Evolutionary conservation across 2,113 vertebrate genomes (phyloP).

Genomic region (Pungitius pungitius): DNA sequence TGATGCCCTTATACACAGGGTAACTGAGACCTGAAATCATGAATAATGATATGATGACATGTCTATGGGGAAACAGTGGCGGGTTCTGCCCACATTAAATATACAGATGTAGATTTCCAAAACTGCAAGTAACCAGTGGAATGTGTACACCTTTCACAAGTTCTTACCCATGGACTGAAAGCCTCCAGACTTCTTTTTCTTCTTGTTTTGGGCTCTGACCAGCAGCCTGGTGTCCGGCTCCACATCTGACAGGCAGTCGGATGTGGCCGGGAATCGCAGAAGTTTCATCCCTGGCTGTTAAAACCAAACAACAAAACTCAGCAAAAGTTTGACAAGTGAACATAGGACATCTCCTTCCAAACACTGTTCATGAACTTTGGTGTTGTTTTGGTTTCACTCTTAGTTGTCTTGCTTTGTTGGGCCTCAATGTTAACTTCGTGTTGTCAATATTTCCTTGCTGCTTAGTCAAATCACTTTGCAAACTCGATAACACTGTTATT

Average conservation of each 20-base stretch:
- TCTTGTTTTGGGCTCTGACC: conserved; percentile 94
- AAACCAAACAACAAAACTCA: background rate
- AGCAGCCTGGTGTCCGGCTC: conserved; percentile 90
- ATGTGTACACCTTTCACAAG: background rate
- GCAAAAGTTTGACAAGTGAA: too few relatives aligned
- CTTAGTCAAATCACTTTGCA: too few relatives aligned
- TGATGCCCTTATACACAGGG: conserved; percentile 92
- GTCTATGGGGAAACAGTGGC: background rate
- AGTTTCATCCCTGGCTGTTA: conserved; percentile 71
- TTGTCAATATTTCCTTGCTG: too few relatives aligned
- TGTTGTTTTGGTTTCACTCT: too few relatives aligned
- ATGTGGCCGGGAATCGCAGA: conserved; percentile 78
- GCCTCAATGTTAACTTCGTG: too few relatives aligned
- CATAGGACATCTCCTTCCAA: background rate
- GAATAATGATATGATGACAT: background rate
- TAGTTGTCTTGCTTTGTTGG: too few relatives aligned
- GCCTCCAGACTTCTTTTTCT: conserved; percentile 98
- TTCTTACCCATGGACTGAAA: conserved; percentile 97
- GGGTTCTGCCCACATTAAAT: background rate
- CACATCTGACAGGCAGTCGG: conserved; percentile 83
- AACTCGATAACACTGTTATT: too few relatives aligned
- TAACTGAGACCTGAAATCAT: conserved; percentile 88
- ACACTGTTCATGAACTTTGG: background rate
- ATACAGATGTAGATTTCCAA: background rate
- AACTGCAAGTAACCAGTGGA: background rate